Conservation (phyloP, 2,797 vertebrate genomes). For the Enteromius treurensis region DNA sequence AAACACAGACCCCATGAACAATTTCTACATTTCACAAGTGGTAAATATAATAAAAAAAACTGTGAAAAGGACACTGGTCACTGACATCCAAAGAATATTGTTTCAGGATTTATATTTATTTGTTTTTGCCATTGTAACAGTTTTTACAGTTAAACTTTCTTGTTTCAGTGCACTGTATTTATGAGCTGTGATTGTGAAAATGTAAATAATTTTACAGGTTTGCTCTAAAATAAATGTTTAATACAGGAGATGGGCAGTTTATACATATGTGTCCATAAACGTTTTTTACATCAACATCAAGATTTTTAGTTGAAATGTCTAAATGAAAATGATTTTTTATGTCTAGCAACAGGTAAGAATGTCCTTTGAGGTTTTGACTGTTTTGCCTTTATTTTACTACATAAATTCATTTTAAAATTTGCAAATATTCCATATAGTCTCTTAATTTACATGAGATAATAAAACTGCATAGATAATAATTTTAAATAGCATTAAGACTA, state of each 20-base stretch:
- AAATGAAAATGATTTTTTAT: not conserved
- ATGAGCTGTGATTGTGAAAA: constrained; percentile 2
- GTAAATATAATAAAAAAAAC: not conserved
- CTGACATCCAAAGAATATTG: constrained; percentile 17
- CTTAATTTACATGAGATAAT: not conserved
- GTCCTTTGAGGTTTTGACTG: not conserved
- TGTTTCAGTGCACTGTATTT: constrained; percentile 1
- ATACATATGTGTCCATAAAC: not conserved
- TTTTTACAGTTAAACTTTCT: not conserved
- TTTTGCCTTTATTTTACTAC: not conserved
- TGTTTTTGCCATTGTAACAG: not conserved
- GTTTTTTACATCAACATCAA: not conserved
- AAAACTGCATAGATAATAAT: not conserved
- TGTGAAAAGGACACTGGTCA: constrained; percentile 25
- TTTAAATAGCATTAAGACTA: not conserved
- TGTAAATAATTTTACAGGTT: not conserved
- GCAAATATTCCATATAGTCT: not conserved
- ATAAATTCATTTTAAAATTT: not conserved
- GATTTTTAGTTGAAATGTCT: not conserved
- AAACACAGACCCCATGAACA: not conserved
- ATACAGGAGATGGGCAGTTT: not conserved
- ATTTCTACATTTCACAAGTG: not conserved
- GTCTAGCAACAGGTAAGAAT: not conserved
- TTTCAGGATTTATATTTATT: constrained; percentile 37
- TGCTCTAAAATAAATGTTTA: not conserved